Base-by-base conservation (phyloP, 2,113 vertebrate species). In the Dendrocopos noguchii region DNA sequence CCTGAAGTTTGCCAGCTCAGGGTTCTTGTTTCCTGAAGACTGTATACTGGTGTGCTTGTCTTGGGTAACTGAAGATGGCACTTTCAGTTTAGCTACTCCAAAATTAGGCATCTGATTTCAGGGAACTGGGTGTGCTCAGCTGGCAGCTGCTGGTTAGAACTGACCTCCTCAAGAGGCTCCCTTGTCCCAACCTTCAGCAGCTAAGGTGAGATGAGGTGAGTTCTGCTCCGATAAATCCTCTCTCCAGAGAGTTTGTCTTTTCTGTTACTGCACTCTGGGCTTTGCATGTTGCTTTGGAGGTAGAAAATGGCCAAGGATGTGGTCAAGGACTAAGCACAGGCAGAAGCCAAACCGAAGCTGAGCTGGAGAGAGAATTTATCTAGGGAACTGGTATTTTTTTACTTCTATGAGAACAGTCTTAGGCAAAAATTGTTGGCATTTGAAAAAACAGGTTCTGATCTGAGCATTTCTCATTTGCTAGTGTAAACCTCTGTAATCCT, bases 131-230 rank as follows among this genome's bases (percentile, higher is more conserved):
- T 34, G 6, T 34, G 13, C 29, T 90, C 9, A 4, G 3, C 13
- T n/a, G 66, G 67, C 65, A 82, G 71, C 24, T 59, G 14, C 13
- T 75, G 47, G 20, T 44, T 21, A 73, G 42, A 17, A 8, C 0
- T 66, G 53, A 29, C 14, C 61, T 67, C 6, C 46, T 86, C 7
- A 17, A 17, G 28, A 47, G 7, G 20, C 28, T 91, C 55, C 10
- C 25, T 74, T 78, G 47, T 44, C 10, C 17, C 24, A 14, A 12
- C 16, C 21, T 73, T 28, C 19, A 60, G 65, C 29, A 60, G 28
- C 10, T 65, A 10, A 34, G 25, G 22, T 22, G 52, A 61, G 28
- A 5, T 15, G 36, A 71, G n/a, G 3, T 0, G 0, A 65, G 10
- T 46, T 52, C 29, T 12, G 4, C 10, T 21, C 15, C n/a, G 52